These are phyloP conservation scores for Trachemys scripta DNA, from an alignment of 2,113 vertebrate species.

Conservation along the genomic window DNA sequence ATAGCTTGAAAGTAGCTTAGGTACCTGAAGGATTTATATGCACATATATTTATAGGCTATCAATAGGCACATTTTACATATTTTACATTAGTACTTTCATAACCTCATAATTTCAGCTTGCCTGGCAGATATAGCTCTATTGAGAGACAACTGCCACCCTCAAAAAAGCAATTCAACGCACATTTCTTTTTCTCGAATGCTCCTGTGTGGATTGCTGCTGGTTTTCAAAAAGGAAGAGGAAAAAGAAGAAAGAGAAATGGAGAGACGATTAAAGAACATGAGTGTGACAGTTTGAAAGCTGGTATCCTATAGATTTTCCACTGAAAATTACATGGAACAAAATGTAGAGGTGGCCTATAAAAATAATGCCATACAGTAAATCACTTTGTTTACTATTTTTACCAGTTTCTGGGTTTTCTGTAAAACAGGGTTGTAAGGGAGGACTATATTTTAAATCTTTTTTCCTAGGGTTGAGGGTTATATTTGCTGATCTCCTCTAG, in stretches of 20 bases:
- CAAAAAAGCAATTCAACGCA: not conserved
- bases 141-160: not conserved
- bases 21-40: not conserved
- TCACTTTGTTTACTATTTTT: not conserved
- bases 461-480: not conserved
- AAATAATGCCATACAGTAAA: not conserved
- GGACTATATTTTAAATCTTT: not conserved
- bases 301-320: not conserved
- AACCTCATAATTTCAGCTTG: not conserved
- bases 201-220: not conserved
- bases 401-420: not conserved
- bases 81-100: not conserved
- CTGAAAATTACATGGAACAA: not conserved
- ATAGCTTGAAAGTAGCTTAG: not conserved
- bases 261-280: not conserved
- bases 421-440: not conserved
- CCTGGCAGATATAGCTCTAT: not conserved
- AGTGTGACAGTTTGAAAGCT: not conserved
- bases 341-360: not conserved
- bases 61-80: not conserved
- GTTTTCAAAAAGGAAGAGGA: not conserved
- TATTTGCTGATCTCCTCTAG: not conserved
- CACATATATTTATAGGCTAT: not conserved
- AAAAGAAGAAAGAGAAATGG: not conserved
- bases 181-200: not conserved